Evolutionary conservation across 2,797 vertebrate species (phyloP).

Genomic region (Danio choprae): DNA sequence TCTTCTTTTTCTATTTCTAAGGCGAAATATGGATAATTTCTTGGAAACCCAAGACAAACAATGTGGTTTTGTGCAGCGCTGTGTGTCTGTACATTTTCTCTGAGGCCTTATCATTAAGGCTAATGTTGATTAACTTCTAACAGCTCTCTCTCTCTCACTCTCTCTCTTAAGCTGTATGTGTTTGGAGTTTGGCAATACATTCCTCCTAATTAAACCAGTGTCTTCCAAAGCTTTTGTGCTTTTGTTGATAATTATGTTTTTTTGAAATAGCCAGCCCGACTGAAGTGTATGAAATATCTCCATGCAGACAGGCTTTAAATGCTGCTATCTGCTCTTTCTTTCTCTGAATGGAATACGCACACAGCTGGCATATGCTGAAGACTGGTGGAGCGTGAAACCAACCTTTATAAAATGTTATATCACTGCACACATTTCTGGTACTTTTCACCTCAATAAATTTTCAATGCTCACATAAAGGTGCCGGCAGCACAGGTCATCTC

Average conservation of each 20-base stretch:
- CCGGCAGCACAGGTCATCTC: constrained; percentile 14
- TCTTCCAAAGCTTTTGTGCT: constrained; percentile 51
- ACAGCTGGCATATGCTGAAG: constrained; percentile 16
- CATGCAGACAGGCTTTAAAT: constrained; percentile 34
- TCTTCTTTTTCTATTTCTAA: constrained; percentile 33
- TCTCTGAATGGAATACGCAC: background rate
- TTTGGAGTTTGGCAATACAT: constrained; percentile 45
- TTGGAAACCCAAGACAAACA: constrained; percentile 48
- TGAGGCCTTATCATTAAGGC: constrained; percentile 49
- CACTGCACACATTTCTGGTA: constrained; percentile 19
- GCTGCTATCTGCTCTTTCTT: background rate
- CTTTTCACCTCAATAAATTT: constrained; percentile 31
- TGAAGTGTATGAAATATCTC: constrained; percentile 40
- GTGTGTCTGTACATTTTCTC: constrained; percentile 41
- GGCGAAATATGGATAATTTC: constrained; percentile 48
- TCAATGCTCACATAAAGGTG: constrained; percentile 24
- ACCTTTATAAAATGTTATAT: constrained; percentile 37
- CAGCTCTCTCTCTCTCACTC: constrained; percentile 15
- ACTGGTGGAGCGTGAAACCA: constrained; percentile 17
- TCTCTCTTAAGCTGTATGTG: constrained; percentile 29
- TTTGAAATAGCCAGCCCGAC: constrained; percentile 36
- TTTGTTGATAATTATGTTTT: constrained; percentile 56
- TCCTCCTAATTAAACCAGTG: constrained; percentile 57
- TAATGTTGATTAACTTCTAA: constrained; percentile 55
- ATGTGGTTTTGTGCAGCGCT: constrained; percentile 17